phyloP scores from a whole-genome alignment of 2,797 vertebrate species.

The Characodon lateralis region DNA sequence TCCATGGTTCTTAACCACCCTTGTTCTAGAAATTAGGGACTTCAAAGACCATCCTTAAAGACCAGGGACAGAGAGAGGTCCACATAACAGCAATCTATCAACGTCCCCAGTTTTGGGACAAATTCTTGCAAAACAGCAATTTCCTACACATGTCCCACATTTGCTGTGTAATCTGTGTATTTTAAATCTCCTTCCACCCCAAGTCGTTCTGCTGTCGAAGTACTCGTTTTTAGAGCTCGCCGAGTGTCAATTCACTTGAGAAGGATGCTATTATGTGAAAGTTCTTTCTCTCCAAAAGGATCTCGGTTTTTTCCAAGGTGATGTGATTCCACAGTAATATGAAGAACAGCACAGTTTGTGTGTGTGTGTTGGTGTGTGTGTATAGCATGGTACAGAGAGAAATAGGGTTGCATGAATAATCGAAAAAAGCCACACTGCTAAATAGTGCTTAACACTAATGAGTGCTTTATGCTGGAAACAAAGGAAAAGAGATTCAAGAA shows the following conservation, averaged over 20 bases:
- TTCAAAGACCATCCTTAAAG: neutral
- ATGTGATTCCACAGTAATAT: neutral
- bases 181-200: neutral
- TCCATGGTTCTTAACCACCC: conserved; percentile 46
- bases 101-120: neutral
- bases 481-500: no score
- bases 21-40: conserved; percentile 34
- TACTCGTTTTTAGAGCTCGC: conserved; percentile 51
- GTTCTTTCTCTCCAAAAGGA: neutral
- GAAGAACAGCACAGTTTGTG: neutral
- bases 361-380: neutral
- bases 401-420: neutral
- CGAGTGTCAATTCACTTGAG: conserved; percentile 51
- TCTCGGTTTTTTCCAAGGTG: neutral
- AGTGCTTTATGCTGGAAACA: no score
- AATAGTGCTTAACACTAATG: no score
- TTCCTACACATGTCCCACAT: neutral
- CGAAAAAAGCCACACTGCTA: no score
- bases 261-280: conserved; percentile 41
- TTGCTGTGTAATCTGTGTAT: conserved; percentile 2
- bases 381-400: neutral
- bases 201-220: conserved; percentile 16
- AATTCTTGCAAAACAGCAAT: neutral
- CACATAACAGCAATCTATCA: neutral
- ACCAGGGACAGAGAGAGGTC: neutral